Base-by-base conservation (phyloP, 2,797 vertebrate species). In the Platalea minor region DNA sequence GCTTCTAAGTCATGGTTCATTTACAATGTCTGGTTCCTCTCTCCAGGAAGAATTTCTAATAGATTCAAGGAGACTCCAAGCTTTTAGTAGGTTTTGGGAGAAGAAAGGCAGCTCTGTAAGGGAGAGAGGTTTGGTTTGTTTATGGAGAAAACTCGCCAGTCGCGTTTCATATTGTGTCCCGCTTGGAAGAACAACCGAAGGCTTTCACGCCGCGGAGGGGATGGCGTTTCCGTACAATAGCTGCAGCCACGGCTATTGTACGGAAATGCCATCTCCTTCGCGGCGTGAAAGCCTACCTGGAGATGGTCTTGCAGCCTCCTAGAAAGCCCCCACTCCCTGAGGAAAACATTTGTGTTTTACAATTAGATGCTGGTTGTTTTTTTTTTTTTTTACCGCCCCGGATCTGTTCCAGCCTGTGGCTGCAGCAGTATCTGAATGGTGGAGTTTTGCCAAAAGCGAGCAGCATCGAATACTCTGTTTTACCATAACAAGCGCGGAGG, bases 21-120 rank as follows among this genome's bases (percentile, higher is more conserved):
- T 98, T 98, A 97, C 97, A 97, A 94, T 98, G 98, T 98, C 98
- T 98, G 97, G 97, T 98, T 98, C 97, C 97, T 98, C 97, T 98
- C 98, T 97, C 97, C 81, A 37, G 96, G 97, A 98, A 98, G 93
- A 96, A 77, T 97, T 98, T 97, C 97, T 98, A 98, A 97, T 96
- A 98, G 98, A 98, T 98, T 98, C 96, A 97, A 96, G 97, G 97
- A 98, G 97, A 85, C 96, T 96, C 95, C 84, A 91, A 97, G 96
- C 77, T 97, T 98, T 93, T 95, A 95, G 96, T 87, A 95, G 93
- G 94, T 95, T 92, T 96, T 98, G 91, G 70, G 95, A 89, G 96
- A 98, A 98, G 98, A 98, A 98, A 98, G 97, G 97, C 96, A 89
- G 96, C 97, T 97, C 98, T 98, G 98, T 98, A 81, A 97, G 89